Base-by-base conservation (phyloP, 2,888 invertebrate species). In the Himalopsyche tibetana region DNA sequence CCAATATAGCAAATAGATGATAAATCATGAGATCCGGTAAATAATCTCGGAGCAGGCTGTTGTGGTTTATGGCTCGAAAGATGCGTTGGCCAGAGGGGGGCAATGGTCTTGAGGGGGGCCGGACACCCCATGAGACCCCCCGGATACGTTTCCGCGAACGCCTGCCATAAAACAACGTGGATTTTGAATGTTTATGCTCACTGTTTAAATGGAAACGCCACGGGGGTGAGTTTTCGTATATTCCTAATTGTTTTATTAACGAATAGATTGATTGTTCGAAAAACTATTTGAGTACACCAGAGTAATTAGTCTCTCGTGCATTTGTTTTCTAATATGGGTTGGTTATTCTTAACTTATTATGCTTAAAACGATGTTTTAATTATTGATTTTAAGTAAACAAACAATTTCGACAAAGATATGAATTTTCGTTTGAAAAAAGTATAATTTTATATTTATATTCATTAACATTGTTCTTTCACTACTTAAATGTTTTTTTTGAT, bases 1-100 rank as follows among this genome's bases (percentile, higher is more conserved):
- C 19, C 63, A 63, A 19, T 63, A 28, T 63, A 63, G 63, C 19
- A 63, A 63, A 63, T n/a, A 63, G 63, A 63, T 19, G 63, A 63
- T 82, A 82, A 85, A 74, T 85, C 69, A 82, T 85, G 40, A 81
- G 82, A 74, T 69, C 85, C 85, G 79, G 87, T 87, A 87, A 87
- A 51, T 51, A 51, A 87, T 87, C 87, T 87, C 85, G 69, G 79
- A 56, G 80, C 55, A 63, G 82, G 79, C 84, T 40, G 84, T 40
- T 51, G 63, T 63, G 55, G 82, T 85, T 85, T 85, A 85, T 82
- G 85, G 79, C 79, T 19, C 79, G 63, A 63, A 63, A 63, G 63
- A 63, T 63, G 63, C 63, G 63, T 63, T 19, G 19, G 19, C 19
- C 63, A 63, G 63, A 63, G 63, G 63, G 40, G 74, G 42, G 40